Base-by-base conservation (phyloP, 1,140 invertebrate genomes). In the Cyrtorhinus lividipennis region DNA sequence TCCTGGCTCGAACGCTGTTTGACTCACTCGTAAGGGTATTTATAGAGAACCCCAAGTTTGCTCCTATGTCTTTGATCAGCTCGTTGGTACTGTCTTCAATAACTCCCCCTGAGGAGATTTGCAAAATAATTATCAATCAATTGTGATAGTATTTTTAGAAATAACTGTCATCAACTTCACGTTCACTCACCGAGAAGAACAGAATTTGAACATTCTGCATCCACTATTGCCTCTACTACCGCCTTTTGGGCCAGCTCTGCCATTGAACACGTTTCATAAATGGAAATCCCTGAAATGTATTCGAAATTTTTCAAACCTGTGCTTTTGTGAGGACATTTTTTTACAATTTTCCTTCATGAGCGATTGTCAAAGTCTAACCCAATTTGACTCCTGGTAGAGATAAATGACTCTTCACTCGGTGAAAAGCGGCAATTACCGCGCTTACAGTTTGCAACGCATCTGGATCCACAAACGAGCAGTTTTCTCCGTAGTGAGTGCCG, bases 361-460 rank as follows among this genome's bases (percentile, higher is more conserved):
- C 8, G 8, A 44, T n/a, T n/a, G n/a, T 18, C 12, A 3, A 61
- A 20, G 8, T 12, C 22, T 56, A 67, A 77, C 76, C 77, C 46
- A 78, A 66, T 23, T 68, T 67, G 0, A 76, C 63, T 58, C 70
- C 73, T 2, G 75, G 72, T 26, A 76, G 61, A 61, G 73, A 73
- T 24, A 75, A 69, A 61, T 73, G 68, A 62, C 74, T 73, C 57
- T 76, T 76, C 58, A 77, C 66, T 56, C 69, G 69, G 59, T 69
- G 69, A n/a, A 73, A 69, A 25, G 75, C 72, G 24, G 72, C 69
- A 3, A 73, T 63, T 2, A 73, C 72, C 15, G 74, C 71, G 1
- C 72, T 70, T 2, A 73, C 66, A 67, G 76, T 71, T 58, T 77
- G 72, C 48, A 73, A 69, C 20, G 72, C 75, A 56, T 70, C 72